phyloP scores from a whole-genome alignment of 2,888 invertebrate species.

The Pollenia labialis region DNA sequence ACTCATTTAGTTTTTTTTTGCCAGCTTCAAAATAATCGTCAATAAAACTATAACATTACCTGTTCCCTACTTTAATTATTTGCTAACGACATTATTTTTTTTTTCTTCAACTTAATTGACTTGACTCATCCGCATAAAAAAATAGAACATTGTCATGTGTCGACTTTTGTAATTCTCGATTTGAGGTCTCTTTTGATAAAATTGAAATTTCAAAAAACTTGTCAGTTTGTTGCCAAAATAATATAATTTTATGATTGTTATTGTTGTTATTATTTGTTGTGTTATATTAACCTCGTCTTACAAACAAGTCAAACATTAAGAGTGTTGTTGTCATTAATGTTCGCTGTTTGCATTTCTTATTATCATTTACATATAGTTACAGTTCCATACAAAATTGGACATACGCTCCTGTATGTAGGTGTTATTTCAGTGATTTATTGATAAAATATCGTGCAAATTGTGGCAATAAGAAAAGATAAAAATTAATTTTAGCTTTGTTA shows the following conservation, averaged over 20 bases:
- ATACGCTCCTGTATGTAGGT: not conserved
- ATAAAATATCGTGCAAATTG: no score
- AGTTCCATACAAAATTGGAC: slow-evolving; percentile 5
- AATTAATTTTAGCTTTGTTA: no score
- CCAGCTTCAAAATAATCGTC: not conserved
- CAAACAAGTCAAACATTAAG: slow-evolving; percentile 35
- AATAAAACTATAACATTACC: slow-evolving; percentile 19
- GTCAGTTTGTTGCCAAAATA: slow-evolving; percentile 39
- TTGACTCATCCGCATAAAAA: slow-evolving; percentile 17
- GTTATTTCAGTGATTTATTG: no score
- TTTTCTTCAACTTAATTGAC: slow-evolving; percentile 20
- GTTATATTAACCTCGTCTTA: slow-evolving; percentile 36
- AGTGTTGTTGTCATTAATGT: slow-evolving; percentile 2
- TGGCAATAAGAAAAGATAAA: no score
- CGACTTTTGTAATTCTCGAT: slow-evolving; percentile 10
- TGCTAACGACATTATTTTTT: not conserved
- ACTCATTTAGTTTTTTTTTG: not conserved
- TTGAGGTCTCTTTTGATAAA: not conserved
- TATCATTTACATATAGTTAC: not conserved
- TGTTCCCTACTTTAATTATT: slow-evolving; percentile 16
- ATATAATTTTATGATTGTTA: not conserved
- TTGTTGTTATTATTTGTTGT: not conserved
- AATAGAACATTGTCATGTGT: slow-evolving; percentile 14
- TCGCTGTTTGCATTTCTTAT: slow-evolving; percentile 21
- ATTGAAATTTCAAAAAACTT: not conserved